Evolutionary conservation across 2,888 invertebrate genomes (phyloP).

Genomic region (Heterodera filipjevi): DNA sequence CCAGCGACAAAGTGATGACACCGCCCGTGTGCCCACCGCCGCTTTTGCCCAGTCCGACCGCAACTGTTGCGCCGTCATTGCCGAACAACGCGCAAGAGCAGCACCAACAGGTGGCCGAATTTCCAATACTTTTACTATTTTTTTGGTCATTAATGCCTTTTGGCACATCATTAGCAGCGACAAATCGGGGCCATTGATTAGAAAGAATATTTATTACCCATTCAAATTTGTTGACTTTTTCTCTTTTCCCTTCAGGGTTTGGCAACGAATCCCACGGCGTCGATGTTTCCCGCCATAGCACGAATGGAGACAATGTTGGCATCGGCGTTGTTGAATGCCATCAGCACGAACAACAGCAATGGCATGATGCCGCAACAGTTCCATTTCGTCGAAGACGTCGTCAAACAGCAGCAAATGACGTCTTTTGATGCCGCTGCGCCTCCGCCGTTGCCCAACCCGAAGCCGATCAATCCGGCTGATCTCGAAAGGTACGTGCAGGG

Average conservation of each 20-base stretch:
- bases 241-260: background rate
- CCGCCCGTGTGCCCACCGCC: background rate
- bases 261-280: background rate
- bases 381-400: background rate
- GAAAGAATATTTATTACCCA: no score
- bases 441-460: background rate
- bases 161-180: no score
- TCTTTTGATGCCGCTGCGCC: background rate
- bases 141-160: no score
- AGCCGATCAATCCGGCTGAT: conserved; percentile 4
- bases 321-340: background rate
- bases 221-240: background rate
- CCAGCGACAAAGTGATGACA: background rate
- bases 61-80: background rate
- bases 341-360: background rate
- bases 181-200: background rate
- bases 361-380: background rate
- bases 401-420: background rate
- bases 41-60: background rate
- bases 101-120: background rate
- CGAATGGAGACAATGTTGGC: conserved; percentile 4
- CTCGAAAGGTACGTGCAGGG: background rate
- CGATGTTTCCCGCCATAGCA: background rate
- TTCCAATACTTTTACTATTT: no score
- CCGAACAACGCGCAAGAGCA: background rate